These are phyloP conservation scores for Geococcyx californianus DNA, from an alignment of 2,113 vertebrate species.

Conservation along the genomic window DNA sequence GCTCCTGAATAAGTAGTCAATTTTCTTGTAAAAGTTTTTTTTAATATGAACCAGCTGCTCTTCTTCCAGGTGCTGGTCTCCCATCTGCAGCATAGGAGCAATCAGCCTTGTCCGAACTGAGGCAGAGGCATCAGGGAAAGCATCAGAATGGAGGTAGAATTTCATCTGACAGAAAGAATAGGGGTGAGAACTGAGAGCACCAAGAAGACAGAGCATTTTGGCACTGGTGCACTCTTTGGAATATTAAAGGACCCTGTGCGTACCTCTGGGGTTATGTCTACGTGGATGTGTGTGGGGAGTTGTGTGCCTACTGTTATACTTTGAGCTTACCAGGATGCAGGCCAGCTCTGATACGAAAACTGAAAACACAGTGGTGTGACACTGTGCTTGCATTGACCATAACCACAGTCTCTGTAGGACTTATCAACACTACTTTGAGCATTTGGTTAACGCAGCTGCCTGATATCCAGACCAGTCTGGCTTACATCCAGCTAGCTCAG, in stretches of 20 bases:
- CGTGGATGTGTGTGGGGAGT: neutral
- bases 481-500: neutral
- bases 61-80: neutral
- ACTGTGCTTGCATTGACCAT: neutral
- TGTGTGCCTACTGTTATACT: neutral
- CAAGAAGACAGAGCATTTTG: neutral
- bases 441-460: neutral
- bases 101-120: neutral
- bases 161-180: neutral
- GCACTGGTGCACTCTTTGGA: neutral
- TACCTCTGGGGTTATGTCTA: neutral
- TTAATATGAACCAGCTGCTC: neutral
- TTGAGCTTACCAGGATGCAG: neutral
- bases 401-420: neutral
- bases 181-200: neutral
- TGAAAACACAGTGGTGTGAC: neutral
- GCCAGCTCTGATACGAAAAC: neutral
- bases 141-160: neutral
- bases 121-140: neutral
- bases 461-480: neutral
- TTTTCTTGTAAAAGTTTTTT: neutral
- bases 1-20: neutral
- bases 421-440: neutral
- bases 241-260: neutral
- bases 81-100: neutral